Base-by-base conservation (phyloP, 2,113 vertebrate species). In the Protobothrops flavoviridis region DNA sequence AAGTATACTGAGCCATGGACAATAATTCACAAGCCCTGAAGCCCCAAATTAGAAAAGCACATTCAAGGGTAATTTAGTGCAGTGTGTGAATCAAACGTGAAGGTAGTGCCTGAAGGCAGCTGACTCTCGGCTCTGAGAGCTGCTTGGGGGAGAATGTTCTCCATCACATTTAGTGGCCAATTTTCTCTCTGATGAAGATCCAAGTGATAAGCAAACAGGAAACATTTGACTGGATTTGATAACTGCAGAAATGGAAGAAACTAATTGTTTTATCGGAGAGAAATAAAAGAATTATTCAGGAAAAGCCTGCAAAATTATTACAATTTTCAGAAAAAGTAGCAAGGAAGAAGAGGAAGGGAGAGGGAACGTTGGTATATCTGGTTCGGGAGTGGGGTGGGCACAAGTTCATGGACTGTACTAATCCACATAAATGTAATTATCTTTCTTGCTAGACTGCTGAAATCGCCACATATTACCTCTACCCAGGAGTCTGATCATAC, bases 391-490 rank as follows among this genome's bases (percentile, higher is more conserved):
- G 91, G 11, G 52, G 43, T 88, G 93, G 94, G 94, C 95, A 96
- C 33, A 94, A 92, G 92, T 95, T 95, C 86, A 89, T 88, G 92
- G 95, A 94, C 95, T 96, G 94, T 69, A 88, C 74, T 90, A 97
- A 97, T 96, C 96, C 93, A 94, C 95, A 95, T 92, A 94, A 96
- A 96, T 87, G 94, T 92, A 96, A 96, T 96, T 96, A 96, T 89
- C 93, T 92, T 92, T 92, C 93, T 96, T 95, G 92, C 59, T 90
- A 39, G 95, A 91, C 95, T 50, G 95, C 87, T 90, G 93, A 88
- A 94, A 94, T 85, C 56, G 90, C 86, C 89, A 87, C 48, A 55
- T 50, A 94, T 64, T 94, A 93, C 61, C 88, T 0, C 0, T 53
- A 11, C 90, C 59, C 93, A 95, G 88, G 93, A 90, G 88, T 93